Percentiles rank a stretch among this genome's conserved stretches.
Conservation (phyloP, 2,888 invertebrate genomes). For the Drosophila suboccidentalis region DNA sequence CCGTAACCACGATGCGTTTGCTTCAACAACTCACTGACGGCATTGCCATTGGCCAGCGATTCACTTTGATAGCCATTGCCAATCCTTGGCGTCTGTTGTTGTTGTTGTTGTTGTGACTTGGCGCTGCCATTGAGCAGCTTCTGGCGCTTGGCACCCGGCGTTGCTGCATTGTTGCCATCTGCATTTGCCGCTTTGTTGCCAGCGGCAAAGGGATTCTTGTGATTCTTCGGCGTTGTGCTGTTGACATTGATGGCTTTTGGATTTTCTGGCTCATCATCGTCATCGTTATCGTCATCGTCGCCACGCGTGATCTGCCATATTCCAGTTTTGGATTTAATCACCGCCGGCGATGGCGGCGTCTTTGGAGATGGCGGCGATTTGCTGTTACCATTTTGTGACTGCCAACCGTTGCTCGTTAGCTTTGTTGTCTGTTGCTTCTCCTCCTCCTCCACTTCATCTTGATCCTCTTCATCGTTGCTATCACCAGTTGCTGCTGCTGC, state of each 20-base stretch:
- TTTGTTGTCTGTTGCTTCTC: constrained; percentile 27
- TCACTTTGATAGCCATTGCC: constrained; percentile 79
- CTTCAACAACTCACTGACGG: constrained; percentile 89
- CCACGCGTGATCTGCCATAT: constrained; percentile 84
- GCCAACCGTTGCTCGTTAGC: constrained; percentile 48
- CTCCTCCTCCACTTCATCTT: constrained; percentile 29
- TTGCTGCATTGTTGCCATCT: constrained; percentile 23
- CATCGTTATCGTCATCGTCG: constrained; percentile 50
- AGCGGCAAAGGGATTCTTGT: constrained; percentile 82
- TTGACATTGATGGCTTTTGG: constrained; percentile 11
- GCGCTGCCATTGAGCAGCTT: constrained; percentile 67
- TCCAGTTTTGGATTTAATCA: constrained; percentile 84
- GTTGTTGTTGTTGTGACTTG: constrained; percentile 22
- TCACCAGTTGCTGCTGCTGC: constrained; percentile 9
- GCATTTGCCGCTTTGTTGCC: constrained; percentile 39
- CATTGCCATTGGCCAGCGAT: constrained; percentile 65
- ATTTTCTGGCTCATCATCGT: constrained; percentile 19
- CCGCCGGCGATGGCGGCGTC: constrained; percentile 84
- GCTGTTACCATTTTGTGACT: constrained; percentile 50
- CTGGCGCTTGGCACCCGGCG: constrained; percentile 59
- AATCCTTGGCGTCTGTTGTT: constrained; percentile 37
- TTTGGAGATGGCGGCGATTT: constrained; percentile 61
- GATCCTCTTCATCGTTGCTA: constrained; percentile 35
- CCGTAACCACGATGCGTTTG: constrained; percentile 92
- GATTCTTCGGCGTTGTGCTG: constrained; percentile 61